Conservation (phyloP, 1,140 invertebrate species). For the Oppia nitens region DNA sequence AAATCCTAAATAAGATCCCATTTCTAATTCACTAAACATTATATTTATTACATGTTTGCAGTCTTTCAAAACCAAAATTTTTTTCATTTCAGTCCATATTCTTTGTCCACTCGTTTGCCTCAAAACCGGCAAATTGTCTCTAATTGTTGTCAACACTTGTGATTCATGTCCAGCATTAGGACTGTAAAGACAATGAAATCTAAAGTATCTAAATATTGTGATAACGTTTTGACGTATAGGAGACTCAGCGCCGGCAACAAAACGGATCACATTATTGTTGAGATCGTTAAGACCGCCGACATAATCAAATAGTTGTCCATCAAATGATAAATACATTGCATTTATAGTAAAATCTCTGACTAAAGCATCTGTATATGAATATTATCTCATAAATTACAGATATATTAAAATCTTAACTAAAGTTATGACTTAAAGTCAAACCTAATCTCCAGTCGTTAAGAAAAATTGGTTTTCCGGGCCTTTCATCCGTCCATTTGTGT, state of each 20-base stretch:
- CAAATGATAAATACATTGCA: conserved; percentile 92
- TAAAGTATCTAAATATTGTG: conserved; percentile 80
- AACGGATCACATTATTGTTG: conserved; percentile 50
- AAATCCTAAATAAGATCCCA: conserved; percentile 54
- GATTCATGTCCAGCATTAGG: conserved; percentile 54
- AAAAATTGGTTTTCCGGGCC: conserved; percentile 66
- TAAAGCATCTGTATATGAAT: conserved; percentile 51
- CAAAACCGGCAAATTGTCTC: conserved; percentile 59
- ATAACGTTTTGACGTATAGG: conserved; percentile 93
- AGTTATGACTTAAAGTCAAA: too few species aligned
- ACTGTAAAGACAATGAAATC: conserved; percentile 84
- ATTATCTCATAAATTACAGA: not conserved
- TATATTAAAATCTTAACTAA: not conserved
- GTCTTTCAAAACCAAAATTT: conserved; percentile 62
- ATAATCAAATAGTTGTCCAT: conserved; percentile 91
- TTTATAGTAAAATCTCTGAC: conserved; percentile 93
- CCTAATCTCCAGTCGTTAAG: conserved; percentile 20
- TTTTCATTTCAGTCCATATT: conserved; percentile 86
- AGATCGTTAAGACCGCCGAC: conserved; percentile 89
- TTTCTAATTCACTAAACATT: conserved; percentile 54
- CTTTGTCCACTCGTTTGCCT: conserved; percentile 74
- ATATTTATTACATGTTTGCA: conserved; percentile 51
- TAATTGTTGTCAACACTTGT: conserved; percentile 54
- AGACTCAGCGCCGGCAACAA: conserved; percentile 70
- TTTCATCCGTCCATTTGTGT: conserved; percentile 82